These are phyloP conservation scores for Rotaria socialis DNA, from an alignment of 2,888 invertebrate species.

Conservation along the genomic window DNA sequence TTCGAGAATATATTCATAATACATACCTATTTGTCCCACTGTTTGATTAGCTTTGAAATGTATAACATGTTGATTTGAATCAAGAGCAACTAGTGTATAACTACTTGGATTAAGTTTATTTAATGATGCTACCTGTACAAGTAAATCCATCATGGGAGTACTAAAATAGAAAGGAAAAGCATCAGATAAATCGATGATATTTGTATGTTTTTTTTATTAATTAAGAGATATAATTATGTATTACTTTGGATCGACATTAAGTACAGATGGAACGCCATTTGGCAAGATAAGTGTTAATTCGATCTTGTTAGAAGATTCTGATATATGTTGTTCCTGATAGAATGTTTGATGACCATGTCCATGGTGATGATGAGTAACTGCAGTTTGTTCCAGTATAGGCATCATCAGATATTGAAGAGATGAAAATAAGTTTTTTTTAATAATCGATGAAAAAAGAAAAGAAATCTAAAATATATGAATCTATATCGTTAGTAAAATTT, in stretches of 20 bases:
- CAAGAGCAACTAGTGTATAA: constrained; percentile 66
- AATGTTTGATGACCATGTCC: not conserved
- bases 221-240: not conserved
- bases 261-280: not conserved
- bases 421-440: not conserved
- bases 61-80: constrained; percentile 62
- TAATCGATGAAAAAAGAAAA: not conserved
- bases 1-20: not conserved
- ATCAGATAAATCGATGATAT: too few species aligned
- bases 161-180: constrained; percentile 59
- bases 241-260: constrained; percentile 26
- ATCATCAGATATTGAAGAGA: not conserved
- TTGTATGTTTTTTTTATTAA: not conserved
- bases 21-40: constrained; percentile 65
- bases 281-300: constrained; percentile 32
- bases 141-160: constrained; percentile 74
- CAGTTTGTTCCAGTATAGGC: not conserved
- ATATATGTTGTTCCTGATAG: not conserved
- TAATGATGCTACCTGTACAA: constrained; percentile 70
- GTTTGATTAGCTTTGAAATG: constrained; percentile 73
- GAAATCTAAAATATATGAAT: not conserved
- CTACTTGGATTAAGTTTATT: constrained; percentile 69
- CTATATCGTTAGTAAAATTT: not conserved
- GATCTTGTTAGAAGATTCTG: not conserved
- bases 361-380: constrained; percentile 1